phyloP scores from a whole-genome alignment of 2,888 invertebrate genomes.

The Meiosimyza platycephala region DNA sequence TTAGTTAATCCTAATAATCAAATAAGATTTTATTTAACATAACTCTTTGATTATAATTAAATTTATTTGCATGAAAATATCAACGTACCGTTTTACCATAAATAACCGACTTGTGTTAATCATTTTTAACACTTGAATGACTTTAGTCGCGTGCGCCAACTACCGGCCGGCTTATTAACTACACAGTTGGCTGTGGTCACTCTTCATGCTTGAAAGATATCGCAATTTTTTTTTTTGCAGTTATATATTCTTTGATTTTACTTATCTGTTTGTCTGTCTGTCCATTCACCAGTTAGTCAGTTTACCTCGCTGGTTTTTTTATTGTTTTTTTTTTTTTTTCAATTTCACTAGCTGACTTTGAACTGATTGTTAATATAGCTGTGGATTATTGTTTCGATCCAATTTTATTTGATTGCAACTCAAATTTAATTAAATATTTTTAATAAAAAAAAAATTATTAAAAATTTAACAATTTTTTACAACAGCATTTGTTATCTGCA shows the following conservation, averaged over 20 bases:
- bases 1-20: no score
- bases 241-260: no score
- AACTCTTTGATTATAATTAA: no score
- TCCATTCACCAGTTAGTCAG: background rate
- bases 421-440: background rate
- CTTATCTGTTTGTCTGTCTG: background rate
- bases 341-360: background rate
- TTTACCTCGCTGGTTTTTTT: background rate
- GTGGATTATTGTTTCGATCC: constrained; percentile 3
- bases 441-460: no score
- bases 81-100: no score
- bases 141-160: constrained; percentile 26
- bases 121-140: constrained; percentile 27
- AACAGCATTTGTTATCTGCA: no score
- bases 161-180: constrained; percentile 17
- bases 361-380: constrained; percentile 5
- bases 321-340: background rate
- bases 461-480: no score
- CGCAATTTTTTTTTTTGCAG: no score
- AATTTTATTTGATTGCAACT: background rate
- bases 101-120: constrained; percentile 8
- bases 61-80: no score
- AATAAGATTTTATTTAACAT: no score
- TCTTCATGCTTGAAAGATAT: no score
- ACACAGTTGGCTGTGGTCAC: background rate